These are phyloP conservation scores for Tigriopus japonicus DNA, from an alignment of 1,140 invertebrate species.

Conservation along the genomic window DNA sequence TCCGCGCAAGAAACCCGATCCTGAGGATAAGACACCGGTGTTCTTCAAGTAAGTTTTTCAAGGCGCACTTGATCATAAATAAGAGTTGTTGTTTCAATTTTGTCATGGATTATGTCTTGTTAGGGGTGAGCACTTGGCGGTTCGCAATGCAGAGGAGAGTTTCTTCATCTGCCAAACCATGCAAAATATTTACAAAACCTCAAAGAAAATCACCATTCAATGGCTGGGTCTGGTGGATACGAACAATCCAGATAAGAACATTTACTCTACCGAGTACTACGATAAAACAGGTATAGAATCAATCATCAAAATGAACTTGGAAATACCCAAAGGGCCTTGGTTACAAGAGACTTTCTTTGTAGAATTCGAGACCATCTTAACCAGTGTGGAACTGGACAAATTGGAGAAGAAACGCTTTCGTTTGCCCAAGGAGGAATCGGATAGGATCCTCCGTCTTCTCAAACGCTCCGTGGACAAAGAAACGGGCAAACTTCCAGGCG, in stretches of 20 bases:
- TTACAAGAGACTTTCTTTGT: conserved; percentile 22
- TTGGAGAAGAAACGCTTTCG: conserved; percentile 47
- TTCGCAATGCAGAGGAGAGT: conserved; percentile 63
- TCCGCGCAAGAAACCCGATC: not conserved
- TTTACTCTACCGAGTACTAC: conserved; percentile 73
- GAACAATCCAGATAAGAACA: conserved; percentile 39
- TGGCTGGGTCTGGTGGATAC: conserved; percentile 51
- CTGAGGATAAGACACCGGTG: conserved; percentile 24
- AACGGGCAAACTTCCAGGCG: conserved; percentile 36
- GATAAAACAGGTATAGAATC: conserved; percentile 47
- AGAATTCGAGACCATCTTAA: conserved; percentile 76
- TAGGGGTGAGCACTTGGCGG: conserved; percentile 70
- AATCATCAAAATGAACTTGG: not conserved
- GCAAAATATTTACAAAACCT: conserved; percentile 71
- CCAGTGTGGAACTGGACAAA: conserved; percentile 54
- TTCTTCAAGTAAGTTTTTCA: conserved; percentile 48
- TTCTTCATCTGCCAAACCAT: conserved; percentile 77
- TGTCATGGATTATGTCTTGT: conserved; percentile 23
- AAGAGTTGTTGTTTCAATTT: too few relatives aligned
- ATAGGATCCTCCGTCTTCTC: conserved; percentile 59
- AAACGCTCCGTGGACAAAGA: conserved; percentile 63
- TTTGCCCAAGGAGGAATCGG: conserved; percentile 46
- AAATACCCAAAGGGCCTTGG: not conserved
- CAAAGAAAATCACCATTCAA: conserved; percentile 59
- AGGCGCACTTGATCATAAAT: too few relatives aligned